Conservation (phyloP, 2,113 vertebrate genomes). For the Phalacrocorax aristotelis region DNA sequence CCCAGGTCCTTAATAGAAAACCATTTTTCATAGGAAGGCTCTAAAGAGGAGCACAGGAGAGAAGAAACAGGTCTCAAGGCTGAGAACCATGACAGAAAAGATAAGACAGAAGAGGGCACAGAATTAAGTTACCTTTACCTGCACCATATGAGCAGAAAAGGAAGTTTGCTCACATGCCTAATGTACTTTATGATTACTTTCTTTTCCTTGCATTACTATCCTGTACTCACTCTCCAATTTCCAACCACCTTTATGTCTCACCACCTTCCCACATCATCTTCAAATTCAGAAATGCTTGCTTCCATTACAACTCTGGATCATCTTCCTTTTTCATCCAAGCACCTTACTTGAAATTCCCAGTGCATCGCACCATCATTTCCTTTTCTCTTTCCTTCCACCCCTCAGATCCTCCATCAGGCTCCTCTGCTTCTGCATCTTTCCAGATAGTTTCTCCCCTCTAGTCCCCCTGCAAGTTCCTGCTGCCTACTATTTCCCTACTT, state of each 20-base stretch:
- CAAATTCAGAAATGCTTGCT: neutral
- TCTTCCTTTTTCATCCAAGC: fast-evolving
- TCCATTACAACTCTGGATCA: neutral
- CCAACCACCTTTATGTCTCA: neutral
- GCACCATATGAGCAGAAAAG: neutral
- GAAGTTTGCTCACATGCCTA: neutral
- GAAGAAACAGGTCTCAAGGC: neutral
- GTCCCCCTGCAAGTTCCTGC: neutral
- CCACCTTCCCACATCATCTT: neutral
- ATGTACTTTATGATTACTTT: neutral
- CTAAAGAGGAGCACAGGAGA: fast-evolving
- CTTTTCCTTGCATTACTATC: neutral
- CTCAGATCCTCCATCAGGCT: neutral
- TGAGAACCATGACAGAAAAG: neutral
- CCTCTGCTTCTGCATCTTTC: neutral
- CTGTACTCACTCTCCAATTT: neutral
- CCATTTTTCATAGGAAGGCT: neutral
- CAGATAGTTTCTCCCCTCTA: neutral
- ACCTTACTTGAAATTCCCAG: neutral
- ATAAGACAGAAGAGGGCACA: neutral
- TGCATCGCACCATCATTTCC: neutral
- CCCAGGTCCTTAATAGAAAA: neutral
- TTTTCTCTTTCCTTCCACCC: neutral
- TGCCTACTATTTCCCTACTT: neutral
- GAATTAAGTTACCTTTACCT: neutral